A percentile compares a stretch with the other conserved stretches of the same genome.
Evolutionary conservation across 2,797 vertebrate genomes (phyloP).

Genomic region (Aulostomus chinensis): DNA sequence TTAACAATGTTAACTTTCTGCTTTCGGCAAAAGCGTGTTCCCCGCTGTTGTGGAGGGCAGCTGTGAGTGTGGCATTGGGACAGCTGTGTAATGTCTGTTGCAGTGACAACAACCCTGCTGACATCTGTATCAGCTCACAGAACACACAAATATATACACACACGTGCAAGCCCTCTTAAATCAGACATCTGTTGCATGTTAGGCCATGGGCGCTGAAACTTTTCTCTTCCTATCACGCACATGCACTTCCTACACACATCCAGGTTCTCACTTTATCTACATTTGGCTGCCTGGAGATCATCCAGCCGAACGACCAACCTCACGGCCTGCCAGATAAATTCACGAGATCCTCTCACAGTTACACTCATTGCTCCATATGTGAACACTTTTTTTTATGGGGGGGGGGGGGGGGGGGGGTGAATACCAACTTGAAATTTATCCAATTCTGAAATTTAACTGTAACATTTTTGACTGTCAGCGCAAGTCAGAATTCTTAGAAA

Average conservation of each 20-base stretch:
- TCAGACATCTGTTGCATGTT: constrained; percentile 55
- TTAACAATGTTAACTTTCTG: constrained; percentile 12
- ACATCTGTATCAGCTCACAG: constrained; percentile 31
- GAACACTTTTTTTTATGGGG: no score
- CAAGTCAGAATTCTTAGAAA: no score
- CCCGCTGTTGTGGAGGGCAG: background rate
- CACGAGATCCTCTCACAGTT: no score
- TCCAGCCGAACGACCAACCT: constrained; percentile 1
- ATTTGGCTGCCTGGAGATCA: constrained; percentile 3
- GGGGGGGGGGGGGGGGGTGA: no score
- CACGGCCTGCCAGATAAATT: background rate
- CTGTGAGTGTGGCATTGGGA: constrained; percentile 22
- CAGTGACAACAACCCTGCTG: constrained; percentile 27
- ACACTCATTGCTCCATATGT: background rate
- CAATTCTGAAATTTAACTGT: no score
- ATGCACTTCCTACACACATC: constrained; percentile 1
- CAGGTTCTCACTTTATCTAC: constrained; percentile 1
- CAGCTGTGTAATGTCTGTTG: constrained; percentile 56
- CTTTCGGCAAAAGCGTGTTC: constrained; percentile 4
- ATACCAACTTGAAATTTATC: no score
- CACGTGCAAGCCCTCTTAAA: constrained; percentile 38
- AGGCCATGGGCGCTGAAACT: constrained; percentile 23
- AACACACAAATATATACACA: constrained; percentile 48
- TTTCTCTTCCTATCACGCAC: constrained; percentile 1
- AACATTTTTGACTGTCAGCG: no score